Percentiles rank a stretch among this genome's conserved stretches.
These are phyloP conservation scores for Leptatherina wallacei DNA, from an alignment of 2,797 vertebrate genomes.

Conservation along the genomic window DNA sequence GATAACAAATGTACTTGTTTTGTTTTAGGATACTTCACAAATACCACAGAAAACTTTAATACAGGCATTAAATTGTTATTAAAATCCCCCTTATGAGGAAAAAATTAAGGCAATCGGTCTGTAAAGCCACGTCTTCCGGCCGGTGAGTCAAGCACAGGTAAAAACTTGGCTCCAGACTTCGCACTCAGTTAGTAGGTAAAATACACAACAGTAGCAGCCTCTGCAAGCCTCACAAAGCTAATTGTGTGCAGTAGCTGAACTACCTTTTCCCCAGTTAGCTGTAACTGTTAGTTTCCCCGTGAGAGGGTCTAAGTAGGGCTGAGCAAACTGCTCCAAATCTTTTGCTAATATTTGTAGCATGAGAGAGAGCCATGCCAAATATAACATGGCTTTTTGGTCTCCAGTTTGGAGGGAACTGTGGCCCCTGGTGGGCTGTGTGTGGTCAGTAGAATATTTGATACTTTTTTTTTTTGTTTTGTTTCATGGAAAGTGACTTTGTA, in stretches of 20 bases:
- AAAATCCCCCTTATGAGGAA: slow-evolving; percentile 8
- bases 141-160: slow-evolving; percentile 1
- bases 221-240: slow-evolving; percentile 46
- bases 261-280: slow-evolving; percentile 64
- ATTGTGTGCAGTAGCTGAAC: slow-evolving; percentile 65
- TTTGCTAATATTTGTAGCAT: slow-evolving; percentile 76
- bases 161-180: slow-evolving; percentile 4
- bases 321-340: slow-evolving; percentile 66
- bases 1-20: slow-evolving; percentile 4
- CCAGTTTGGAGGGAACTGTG: slow-evolving; percentile 87
- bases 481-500: slow-evolving; percentile 63
- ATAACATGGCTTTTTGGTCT: slow-evolving; percentile 81
- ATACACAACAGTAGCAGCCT: slow-evolving; percentile 25
- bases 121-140: slow-evolving; percentile 10
- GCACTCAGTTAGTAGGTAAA: not conserved
- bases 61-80: slow-evolving; percentile 7
- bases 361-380: slow-evolving; percentile 77
- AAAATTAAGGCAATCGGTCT: slow-evolving; percentile 4
- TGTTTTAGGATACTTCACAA: not conserved
- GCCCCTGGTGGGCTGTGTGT: slow-evolving; percentile 83
- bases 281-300: slow-evolving; percentile 62
- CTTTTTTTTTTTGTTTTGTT: slow-evolving; percentile 43
- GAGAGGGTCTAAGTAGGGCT: slow-evolving; percentile 63
- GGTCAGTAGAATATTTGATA: slow-evolving; percentile 75
- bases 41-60: not conserved